These are phyloP conservation scores for Elgaria multicarinata DNA, from an alignment of 2,113 vertebrate species.

Conservation along the genomic window DNA sequence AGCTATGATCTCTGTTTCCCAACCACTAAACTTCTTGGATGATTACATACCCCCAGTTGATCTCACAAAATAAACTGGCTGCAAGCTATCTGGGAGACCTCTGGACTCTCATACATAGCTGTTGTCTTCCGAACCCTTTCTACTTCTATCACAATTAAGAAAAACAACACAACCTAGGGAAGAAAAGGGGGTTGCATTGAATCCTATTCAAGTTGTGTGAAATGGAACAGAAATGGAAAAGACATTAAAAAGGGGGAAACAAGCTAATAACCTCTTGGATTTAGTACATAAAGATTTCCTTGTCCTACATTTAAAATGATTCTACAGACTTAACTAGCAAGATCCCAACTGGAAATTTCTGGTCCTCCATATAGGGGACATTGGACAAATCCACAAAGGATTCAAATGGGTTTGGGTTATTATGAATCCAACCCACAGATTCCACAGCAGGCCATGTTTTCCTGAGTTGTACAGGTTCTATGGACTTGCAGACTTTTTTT, in stretches of 20 bases:
- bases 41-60: neutral
- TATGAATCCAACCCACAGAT: no score
- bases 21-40: slow-evolving; percentile 68
- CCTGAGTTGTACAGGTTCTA: no score
- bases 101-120: neutral
- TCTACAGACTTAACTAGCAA: slow-evolving; percentile 29
- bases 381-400: no score
- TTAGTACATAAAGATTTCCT: slow-evolving; percentile 32
- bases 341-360: neutral
- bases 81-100: slow-evolving; percentile 40
- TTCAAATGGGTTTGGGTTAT: no score
- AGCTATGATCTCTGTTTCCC: slow-evolving; percentile 60
- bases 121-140: neutral
- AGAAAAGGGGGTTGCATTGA: slow-evolving; percentile 41
- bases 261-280: slow-evolving; percentile 15
- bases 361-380: no score
- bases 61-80: slow-evolving; percentile 17
- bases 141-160: slow-evolving; percentile 2
- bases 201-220: slow-evolving; percentile 23
- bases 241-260: neutral
- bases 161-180: slow-evolving; percentile 1
- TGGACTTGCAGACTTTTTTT: no score
- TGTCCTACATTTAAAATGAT: slow-evolving; percentile 12
- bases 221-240: slow-evolving; percentile 1
- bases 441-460: no score